A percentile compares a stretch with the other conserved stretches of the same genome.
phyloP scores from a whole-genome alignment of 2,113 vertebrate genomes.

The Clupea harengus region DNA sequence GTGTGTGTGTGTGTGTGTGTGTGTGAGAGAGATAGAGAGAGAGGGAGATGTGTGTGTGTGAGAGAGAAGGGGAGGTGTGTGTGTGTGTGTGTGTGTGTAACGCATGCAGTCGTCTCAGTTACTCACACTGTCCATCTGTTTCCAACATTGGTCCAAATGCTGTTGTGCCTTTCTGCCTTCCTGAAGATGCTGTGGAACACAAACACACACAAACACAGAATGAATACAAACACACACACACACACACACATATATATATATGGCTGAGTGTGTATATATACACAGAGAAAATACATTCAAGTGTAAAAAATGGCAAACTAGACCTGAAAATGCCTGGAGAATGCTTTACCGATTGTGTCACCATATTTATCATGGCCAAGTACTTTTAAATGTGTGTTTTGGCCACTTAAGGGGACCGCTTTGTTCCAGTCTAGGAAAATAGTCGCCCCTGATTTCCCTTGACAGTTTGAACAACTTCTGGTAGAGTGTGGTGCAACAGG shows the following conservation, averaged over 20 bases:
- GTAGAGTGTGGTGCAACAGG: background rate
- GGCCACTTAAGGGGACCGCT: background rate
- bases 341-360: background rate
- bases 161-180: slow-evolving; percentile 96
- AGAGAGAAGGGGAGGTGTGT: background rate
- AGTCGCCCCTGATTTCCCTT: background rate
- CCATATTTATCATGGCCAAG: background rate
- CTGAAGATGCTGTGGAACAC: slow-evolving; percentile 86
- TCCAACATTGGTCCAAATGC: slow-evolving; percentile 95
- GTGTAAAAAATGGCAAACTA: background rate
- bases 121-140: slow-evolving; percentile 99
- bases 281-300: background rate
- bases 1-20: background rate
- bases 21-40: background rate
- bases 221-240: slow-evolving; percentile 25
- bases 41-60: background rate
- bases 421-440: background rate
- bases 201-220: slow-evolving; percentile 37
- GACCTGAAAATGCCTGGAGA: background rate
- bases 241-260: no score
- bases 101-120: slow-evolving; percentile 12
- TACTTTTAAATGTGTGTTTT: background rate
- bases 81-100: slow-evolving; percentile 6
- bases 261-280: background rate
- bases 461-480: background rate